Base-by-base conservation (phyloP, 2,888 invertebrate species). In the Lasioglossum lativentre region DNA sequence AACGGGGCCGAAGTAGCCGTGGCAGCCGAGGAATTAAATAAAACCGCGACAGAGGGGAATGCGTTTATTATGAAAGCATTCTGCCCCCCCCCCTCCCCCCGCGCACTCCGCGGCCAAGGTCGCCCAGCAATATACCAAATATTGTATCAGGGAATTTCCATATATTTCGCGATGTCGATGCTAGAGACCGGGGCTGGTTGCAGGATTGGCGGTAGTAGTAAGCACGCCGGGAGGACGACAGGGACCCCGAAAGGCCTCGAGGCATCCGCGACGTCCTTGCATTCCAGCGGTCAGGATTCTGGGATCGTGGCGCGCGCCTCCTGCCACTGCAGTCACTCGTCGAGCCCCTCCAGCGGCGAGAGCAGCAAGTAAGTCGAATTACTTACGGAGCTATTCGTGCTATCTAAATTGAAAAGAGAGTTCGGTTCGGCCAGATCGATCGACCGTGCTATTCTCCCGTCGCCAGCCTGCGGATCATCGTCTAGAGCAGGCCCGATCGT, bases 251-350 rank as follows among this genome's bases (percentile, higher is more conserved):
- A 95, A 83, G 92, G 95, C 83, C 95, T 97, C 91, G 97, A 98
- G 95, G 97, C 97, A 79, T 97, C 97, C 87, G 96, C 97, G 95
- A 97, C 97, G 92, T 98, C 97, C 89, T 96, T 98, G 91, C 97
- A 98, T 96, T 98, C 98, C 91, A 97, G 97, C 93, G 97, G 97
- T 27, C 97, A 97, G 94, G 98, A 98, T 95, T 98, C 97, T 74
- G 98, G 98, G 80, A 97, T 98, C 89, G 97, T 95, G 90, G 92
- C 94, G 83, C 93, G 96, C 82, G 95, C 96, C 72, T 91, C 91
- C 83, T 97, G 97, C 93, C 96, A 97, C 14, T 97, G 97, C 93
- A 97, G 97, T 38, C 97, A 97, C 90, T 97, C 97, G 91, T 96
- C 96, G 81, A 96, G 96, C 68, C 97, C 97, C 89, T 97, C 97